Percentiles rank a stretch among this genome's conserved stretches.
Conservation (phyloP, 2,113 vertebrate genomes). For the Variabilichromis moorii region DNA sequence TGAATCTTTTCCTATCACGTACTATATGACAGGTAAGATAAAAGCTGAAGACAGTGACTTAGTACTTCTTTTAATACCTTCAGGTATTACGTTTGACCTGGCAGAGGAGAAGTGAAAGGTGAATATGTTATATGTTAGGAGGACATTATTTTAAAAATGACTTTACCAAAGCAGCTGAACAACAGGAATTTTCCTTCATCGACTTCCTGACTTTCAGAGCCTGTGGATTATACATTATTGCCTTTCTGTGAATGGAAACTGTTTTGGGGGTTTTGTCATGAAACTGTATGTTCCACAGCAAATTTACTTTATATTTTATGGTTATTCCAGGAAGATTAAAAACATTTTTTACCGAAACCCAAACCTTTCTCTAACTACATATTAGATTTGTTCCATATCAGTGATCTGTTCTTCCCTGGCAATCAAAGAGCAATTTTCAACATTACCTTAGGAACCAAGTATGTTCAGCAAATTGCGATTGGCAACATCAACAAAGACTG, state of each 20-base stretch:
- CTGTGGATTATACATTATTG: not conserved
- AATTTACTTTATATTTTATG: conserved; percentile 1
- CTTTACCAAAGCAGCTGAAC: not conserved
- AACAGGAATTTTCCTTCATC: not conserved
- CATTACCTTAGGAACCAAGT: conserved; percentile 24
- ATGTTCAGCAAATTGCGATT: conserved; percentile 30
- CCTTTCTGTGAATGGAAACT: not conserved
- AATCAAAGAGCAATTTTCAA: conserved; percentile 29
- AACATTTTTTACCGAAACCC: not conserved
- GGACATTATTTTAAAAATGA: no score
- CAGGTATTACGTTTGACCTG: not conserved
- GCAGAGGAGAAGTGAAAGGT: not conserved
- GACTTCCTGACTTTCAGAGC: not conserved
- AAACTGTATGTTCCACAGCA: not conserved
- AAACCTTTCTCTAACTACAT: not conserved
- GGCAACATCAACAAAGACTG: conserved; percentile 8
- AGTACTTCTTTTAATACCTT: not conserved
- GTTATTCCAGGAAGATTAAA: not conserved
- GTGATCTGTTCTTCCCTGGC: not conserved
- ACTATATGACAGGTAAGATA: not conserved
- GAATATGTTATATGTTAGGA: not conserved
- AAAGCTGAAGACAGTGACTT: not conserved
- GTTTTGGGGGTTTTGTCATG: not conserved
- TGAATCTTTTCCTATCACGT: not conserved
- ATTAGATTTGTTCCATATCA: not conserved